A percentile compares a stretch with the other conserved stretches of the same genome.
Evolutionary conservation across 2,113 vertebrate genomes (phyloP).

Genomic region (Tetrax tetrax): DNA sequence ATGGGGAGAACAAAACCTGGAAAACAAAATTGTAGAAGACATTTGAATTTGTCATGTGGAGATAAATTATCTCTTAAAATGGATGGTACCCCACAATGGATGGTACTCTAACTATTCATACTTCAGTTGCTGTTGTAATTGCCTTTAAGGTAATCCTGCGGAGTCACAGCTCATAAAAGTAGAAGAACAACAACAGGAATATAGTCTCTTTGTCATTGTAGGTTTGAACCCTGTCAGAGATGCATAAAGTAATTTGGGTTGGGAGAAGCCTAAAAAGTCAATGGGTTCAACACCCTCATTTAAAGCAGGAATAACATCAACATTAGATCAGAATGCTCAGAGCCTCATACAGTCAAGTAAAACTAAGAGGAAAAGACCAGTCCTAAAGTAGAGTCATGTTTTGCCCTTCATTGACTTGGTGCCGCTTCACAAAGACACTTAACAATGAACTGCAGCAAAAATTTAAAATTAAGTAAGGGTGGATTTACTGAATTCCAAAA

Average conservation of each 20-base stretch:
- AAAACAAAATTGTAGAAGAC: background rate
- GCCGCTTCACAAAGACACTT: background rate
- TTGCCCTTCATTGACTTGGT: background rate
- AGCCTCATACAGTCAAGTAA: background rate
- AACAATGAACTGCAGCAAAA: background rate
- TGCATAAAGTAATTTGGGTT: background rate
- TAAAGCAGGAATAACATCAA: background rate
- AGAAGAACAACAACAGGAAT: background rate
- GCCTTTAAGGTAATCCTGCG: background rate
- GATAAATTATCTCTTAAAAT: background rate
- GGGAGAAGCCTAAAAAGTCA: background rate
- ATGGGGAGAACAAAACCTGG: background rate
- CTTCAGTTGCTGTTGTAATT: background rate
- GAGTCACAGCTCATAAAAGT: background rate
- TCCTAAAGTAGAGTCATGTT: background rate
- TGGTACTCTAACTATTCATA: background rate
- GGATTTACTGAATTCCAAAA: background rate
- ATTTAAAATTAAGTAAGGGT: background rate
- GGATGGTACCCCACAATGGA: background rate
- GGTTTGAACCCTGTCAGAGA: background rate
- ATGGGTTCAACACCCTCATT: background rate
- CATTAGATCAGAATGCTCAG: background rate
- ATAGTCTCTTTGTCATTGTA: background rate
- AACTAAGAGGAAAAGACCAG: background rate
- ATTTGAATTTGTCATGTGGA: background rate